Percentiles rank a stretch among this genome's conserved stretches.
Evolutionary conservation across 2,797 vertebrate species (phyloP).

Genomic region (Ptychobarbus kaznakovi): DNA sequence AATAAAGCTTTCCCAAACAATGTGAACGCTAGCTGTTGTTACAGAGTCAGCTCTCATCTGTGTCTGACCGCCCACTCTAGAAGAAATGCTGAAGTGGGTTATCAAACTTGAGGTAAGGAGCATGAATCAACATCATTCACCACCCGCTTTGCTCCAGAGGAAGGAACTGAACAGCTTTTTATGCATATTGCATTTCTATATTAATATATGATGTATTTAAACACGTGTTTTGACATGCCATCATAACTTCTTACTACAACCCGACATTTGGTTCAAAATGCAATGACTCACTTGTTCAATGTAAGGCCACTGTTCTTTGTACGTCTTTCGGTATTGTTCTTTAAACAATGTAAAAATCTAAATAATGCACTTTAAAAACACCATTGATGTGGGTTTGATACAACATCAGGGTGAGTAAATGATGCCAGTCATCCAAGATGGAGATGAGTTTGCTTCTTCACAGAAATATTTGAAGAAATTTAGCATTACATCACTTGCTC

Average conservation of each 20-base stretch:
- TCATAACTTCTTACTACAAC: neutral
- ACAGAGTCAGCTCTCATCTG: conserved; percentile 3
- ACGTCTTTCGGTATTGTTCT: neutral
- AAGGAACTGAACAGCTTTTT: neutral
- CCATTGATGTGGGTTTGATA: neutral
- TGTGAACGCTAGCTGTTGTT: neutral
- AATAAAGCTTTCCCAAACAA: neutral
- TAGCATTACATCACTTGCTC: neutral
- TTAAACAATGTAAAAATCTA: neutral
- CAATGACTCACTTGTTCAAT: neutral
- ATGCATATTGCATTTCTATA: neutral
- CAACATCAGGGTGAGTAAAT: neutral
- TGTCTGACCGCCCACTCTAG: neutral
- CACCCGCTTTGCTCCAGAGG: neutral
- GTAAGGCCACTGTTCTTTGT: neutral
- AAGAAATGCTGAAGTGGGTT: neutral
- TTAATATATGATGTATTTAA: neutral
- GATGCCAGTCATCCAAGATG: neutral
- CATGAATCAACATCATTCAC: neutral
- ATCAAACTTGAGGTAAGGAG: conserved; percentile 9
- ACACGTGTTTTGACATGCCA: conserved; percentile 5
- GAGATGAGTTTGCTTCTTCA: neutral
- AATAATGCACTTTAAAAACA: neutral
- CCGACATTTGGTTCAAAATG: neutral
- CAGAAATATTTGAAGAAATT: neutral